Evolutionary conservation across 2,797 vertebrate species (phyloP).

Genomic region (Otolemur crassicaudatus): DNA sequence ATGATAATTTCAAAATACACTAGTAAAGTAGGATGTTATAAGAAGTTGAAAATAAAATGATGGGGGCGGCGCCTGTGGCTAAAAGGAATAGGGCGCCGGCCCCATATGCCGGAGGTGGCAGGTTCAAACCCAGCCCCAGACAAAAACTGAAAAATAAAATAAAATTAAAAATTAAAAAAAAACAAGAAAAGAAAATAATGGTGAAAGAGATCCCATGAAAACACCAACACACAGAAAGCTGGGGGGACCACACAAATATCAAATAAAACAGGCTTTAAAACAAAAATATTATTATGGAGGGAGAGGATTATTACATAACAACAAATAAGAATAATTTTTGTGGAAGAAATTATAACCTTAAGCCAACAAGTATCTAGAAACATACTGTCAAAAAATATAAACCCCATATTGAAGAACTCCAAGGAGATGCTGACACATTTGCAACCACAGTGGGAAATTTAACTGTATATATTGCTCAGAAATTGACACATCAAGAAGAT

Average conservation of each 20-base stretch:
- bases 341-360: background rate
- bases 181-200: slow-evolving; percentile 2
- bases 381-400: background rate
- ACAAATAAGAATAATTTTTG: background rate
- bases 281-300: background rate
- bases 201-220: background rate
- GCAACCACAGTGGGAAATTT: background rate
- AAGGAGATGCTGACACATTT: background rate
- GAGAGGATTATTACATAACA: background rate
- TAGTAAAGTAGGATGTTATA: background rate
- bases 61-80: background rate
- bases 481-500: background rate
- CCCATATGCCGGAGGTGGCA: too few species aligned
- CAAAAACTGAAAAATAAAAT: too few species aligned
- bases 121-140: too few species aligned
- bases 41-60: slow-evolving; percentile 38
- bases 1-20: background rate
- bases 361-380: background rate
- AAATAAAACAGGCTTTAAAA: slow-evolving; percentile 45
- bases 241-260: background rate
- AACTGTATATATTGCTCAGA: background rate
- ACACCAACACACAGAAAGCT: background rate
- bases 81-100: too few species aligned
- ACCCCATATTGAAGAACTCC: background rate
- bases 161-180: too few species aligned